Percentiles rank a stretch among this genome's conserved stretches.
Evolutionary conservation across 2,888 invertebrate genomes (phyloP).

Genomic region (Diarsia dahlii): DNA sequence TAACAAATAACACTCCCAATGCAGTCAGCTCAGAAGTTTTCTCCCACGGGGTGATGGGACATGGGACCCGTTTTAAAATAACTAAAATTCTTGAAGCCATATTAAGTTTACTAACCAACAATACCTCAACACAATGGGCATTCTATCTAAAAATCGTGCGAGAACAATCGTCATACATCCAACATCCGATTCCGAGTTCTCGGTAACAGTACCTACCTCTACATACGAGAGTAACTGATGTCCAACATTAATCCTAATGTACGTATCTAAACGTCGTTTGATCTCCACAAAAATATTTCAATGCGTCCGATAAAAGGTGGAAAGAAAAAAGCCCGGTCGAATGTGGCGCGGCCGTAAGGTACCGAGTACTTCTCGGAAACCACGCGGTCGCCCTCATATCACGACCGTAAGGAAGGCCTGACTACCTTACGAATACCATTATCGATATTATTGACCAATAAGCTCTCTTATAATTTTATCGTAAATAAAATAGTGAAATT

Average conservation of each 20-base stretch:
- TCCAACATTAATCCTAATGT: conserved; percentile 90
- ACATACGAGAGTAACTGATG: conserved; percentile 80
- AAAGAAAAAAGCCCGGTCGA: conserved; percentile 83
- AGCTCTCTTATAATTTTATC: conserved; percentile 36
- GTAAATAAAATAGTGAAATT: conserved; percentile 41
- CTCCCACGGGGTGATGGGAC: conserved; percentile 37
- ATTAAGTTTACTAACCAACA: conserved; percentile 59
- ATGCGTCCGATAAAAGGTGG: conserved; percentile 87
- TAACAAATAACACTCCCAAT: not conserved
- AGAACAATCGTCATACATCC: conserved; percentile 72
- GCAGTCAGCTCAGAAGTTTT: conserved; percentile 3
- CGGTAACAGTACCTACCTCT: conserved; percentile 71
- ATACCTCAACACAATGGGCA: conserved; percentile 72
- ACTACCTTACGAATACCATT: conserved; percentile 36
- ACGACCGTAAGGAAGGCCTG: conserved; percentile 82
- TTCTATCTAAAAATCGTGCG: conserved; percentile 73
- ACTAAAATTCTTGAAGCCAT: conserved; percentile 49
- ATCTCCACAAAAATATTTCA: conserved; percentile 90
- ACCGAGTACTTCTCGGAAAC: conserved; percentile 88
- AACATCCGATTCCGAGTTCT: conserved; percentile 78
- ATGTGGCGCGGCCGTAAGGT: conserved; percentile 85
- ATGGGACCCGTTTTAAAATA: conserved; percentile 45
- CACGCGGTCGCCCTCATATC: conserved; percentile 89
- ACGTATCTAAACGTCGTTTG: conserved; percentile 88
- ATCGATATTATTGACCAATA: conserved; percentile 70